Evolutionary conservation across 2,888 invertebrate genomes (phyloP), one percentile per base, ranked within the genome.

Genomic region (Herminia tarsipennalis): DNA sequence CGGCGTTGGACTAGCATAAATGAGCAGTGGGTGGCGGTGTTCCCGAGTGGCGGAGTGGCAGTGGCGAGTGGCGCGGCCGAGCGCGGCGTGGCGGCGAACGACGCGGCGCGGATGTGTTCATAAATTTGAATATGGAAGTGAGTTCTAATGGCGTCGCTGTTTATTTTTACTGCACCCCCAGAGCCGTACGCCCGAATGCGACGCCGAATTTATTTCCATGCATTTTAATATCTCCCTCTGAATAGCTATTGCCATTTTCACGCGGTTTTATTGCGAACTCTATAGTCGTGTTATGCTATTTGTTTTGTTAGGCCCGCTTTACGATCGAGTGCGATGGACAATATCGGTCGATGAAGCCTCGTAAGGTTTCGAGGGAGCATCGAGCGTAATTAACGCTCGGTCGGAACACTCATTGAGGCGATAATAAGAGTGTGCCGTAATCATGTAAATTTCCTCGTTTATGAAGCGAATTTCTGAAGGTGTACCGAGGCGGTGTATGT

Each of bases 51-150:
- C 10, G 27, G 17, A 16, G 36, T 25, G 36, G 37, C 28, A 24
- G n/a, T n/a, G n/a, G n/a, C n/a, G 21, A 34, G 52, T 32, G 18
- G 40, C 62, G 56, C 65, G 65, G 65, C 70, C 42, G 51, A 41
- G 28, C 58, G 63, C 42, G 54, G 49, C 29, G 44, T 43, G 64
- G 54, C 56, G 55, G 56, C 47, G 50, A 55, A 70, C 58, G 70
- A 56, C 51, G 61, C 72, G 74, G 73, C 70, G 78, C 73, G 82
- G 81, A 83, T 88, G 84, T 85, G 85, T 88, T 90, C 88, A 89
- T 89, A 89, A 88, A 91, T 91, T 91, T 86, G 88, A 92, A 92
- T 92, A 92, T 92, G 92, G 92, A 92, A 92, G 92, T 92, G 92
- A 88, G 88, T 90, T 88, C 86, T 92, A 90, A 92, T 92, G 88